Conservation (phyloP, 2,888 invertebrate genomes). For the Zeuzera pyrina region DNA sequence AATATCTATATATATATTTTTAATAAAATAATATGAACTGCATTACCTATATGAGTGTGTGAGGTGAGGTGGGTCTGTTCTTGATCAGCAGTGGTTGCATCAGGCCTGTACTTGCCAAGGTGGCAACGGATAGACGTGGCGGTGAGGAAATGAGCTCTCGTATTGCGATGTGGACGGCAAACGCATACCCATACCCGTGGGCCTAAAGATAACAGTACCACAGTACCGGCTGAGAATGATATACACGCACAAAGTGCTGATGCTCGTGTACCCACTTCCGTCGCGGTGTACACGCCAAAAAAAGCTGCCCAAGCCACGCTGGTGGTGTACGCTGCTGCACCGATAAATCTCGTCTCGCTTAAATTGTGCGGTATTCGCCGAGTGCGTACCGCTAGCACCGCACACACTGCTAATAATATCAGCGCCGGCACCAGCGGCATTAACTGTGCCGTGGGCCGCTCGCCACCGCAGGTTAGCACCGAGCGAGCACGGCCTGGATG, state of each 20-base stretch:
- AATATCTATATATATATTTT: too few species aligned
- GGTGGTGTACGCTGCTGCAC: conserved; percentile 87
- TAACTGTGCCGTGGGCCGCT: conserved; percentile 64
- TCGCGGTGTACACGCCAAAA: conserved; percentile 83
- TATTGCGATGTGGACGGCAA: conserved; percentile 82
- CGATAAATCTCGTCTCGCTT: conserved; percentile 83
- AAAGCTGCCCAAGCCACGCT: conserved; percentile 86
- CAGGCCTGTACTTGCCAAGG: conserved; percentile 58
- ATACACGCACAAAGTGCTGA: conserved; percentile 75
- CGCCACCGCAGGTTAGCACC: conserved; percentile 74
- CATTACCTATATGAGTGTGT: neutral
- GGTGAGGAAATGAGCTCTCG: conserved; percentile 81
- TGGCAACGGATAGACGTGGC: conserved; percentile 81
- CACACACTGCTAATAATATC: conserved; percentile 80
- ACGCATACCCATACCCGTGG: conserved; percentile 85
- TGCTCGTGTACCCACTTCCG: conserved; percentile 32
- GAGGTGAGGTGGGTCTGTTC: too few species aligned
- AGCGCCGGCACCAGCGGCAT: conserved; percentile 81
- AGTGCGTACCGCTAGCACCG: conserved; percentile 83
- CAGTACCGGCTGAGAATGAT: conserved; percentile 81
- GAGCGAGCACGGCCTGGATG: conserved; percentile 68
- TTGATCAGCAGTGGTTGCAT: too few species aligned
- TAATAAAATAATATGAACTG: too few species aligned
- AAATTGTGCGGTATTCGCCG: conserved; percentile 87
- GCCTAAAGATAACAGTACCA: conserved; percentile 80